phyloP scores from a whole-genome alignment of 1,140 invertebrate species.

The Ridgeia piscesae region DNA sequence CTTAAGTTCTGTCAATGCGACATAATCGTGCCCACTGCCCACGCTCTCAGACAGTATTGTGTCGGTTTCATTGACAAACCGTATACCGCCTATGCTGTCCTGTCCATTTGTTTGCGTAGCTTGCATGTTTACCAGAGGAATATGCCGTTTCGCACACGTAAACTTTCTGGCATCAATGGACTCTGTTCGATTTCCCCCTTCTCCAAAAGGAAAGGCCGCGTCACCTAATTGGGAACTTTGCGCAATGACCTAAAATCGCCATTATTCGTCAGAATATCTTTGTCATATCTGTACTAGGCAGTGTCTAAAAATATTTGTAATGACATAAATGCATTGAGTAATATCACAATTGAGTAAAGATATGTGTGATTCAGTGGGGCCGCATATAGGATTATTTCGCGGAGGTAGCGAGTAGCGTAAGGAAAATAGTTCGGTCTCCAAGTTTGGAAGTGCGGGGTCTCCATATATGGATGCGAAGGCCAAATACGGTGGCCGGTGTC shows the following conservation, averaged over 20 bases:
- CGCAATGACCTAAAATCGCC: neutral
- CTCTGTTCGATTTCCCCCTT: slow-evolving; percentile 5
- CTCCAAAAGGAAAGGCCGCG: neutral
- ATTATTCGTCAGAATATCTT: neutral
- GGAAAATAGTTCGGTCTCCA: neutral
- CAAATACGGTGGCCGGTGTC: slow-evolving; percentile 13
- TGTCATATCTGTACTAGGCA: neutral
- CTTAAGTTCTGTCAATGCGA: neutral
- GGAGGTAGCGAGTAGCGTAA: neutral
- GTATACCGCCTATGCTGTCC: slow-evolving; percentile 12
- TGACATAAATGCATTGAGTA: neutral
- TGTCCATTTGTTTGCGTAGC: neutral
- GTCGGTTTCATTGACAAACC: slow-evolving; percentile 24
- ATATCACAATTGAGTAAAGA: neutral
- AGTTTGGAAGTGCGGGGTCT: neutral
- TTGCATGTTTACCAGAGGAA: neutral
- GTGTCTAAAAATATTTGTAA: neutral
- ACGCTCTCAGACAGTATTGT: neutral
- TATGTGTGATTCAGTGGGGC: neutral
- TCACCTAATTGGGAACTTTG: slow-evolving; percentile 9
- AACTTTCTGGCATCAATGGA: slow-evolving; percentile 3
- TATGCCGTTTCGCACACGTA: neutral
- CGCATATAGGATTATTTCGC: slow-evolving; percentile 10
- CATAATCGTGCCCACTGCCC: neutral
- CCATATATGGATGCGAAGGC: slow-evolving; percentile 19